These are phyloP conservation scores for Corythornis vintsioides DNA, from an alignment of 2,113 vertebrate species.

Conservation along the genomic window DNA sequence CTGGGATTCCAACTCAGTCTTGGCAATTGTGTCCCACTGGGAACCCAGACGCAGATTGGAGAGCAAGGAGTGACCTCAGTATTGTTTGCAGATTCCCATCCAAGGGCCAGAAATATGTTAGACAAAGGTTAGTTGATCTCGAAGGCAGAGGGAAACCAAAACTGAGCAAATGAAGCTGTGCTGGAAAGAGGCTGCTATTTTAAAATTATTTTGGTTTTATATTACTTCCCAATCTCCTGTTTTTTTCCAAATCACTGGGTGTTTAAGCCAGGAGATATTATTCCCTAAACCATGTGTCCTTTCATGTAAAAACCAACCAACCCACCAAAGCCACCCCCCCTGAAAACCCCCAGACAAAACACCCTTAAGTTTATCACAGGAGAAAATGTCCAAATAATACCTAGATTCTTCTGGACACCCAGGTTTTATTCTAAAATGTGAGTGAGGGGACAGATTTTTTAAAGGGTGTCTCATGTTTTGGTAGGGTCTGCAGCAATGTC, in stretches of 20 bases:
- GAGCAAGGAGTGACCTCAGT: neutral
- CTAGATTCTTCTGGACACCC: neutral
- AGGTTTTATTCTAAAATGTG: neutral
- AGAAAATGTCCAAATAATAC: neutral
- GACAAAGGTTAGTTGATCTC: rapidly evolving
- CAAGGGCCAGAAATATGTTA: neutral
- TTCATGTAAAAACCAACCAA: neutral
- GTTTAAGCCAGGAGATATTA: neutral
- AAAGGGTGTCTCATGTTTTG: rapidly evolving
- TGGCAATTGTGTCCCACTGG: rapidly evolving
- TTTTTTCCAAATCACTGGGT: rapidly evolving
- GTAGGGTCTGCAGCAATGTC: neutral
- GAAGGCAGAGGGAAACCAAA: neutral
- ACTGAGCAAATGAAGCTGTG: no score
- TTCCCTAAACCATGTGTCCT: neutral
- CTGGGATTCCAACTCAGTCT: neutral
- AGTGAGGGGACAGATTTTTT: neutral
- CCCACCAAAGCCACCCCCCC: rapidly evolving
- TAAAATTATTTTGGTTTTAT: neutral
- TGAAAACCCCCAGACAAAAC: neutral
- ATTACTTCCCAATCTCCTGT: rapidly evolving
- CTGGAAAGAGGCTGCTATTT: neutral
- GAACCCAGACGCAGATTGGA: neutral
- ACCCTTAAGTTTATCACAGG: neutral
- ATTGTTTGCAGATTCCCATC: rapidly evolving